Base-by-base conservation (phyloP, 2,113 vertebrate genomes). In the Elachura formosa region DNA sequence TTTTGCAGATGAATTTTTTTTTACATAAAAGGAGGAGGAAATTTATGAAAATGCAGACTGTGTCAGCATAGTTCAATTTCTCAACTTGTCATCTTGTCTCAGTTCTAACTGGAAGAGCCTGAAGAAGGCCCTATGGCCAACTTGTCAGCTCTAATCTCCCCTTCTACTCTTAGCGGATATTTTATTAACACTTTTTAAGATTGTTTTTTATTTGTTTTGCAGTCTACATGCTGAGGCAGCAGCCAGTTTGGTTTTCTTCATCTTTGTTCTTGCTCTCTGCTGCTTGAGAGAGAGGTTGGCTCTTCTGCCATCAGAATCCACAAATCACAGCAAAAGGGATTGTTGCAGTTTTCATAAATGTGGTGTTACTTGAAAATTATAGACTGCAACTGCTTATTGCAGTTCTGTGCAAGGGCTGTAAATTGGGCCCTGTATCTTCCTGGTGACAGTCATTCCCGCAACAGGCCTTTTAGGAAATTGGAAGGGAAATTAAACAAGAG, bases 121-220 rank as follows among this genome's bases (percentile, higher is more conserved):
- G 77, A 74, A 93, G 96, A 94, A 94, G 94, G 94, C 94, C 97
- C 96, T 64, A 80, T 93, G 95, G 97, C 94, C 92, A 95, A 89
- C 52, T 77, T 95, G 97, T 98, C 98, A 97, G 87, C 94, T 97
- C 90, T 79, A 93, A 97, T 97, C 92, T 95, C 91, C 96, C 80
- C 83, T 93, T 89, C 26, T 78, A 49, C 76, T 97, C 89, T 58
- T 87, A 88, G 94, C 49, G 45, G 92, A 88, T 89, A 92, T 90
- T 92, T 92, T 96, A 66, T 96, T 87, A 95, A 93, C 87, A 79
- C 81, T 91, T 87, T 96, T 92, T 26, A 92, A 93, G 92, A 45
- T 48, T 88, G 10, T 77, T 94, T 96, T 84, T 59, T 79, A 94
- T 80, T 84, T 94, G 69, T 90, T 93, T 95, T 91, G 62, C 51